Evolutionary conservation across 1,140 invertebrate species (phyloP), one percentile per base, ranked within the genome.

Genomic region (Reticulitermes speratus): DNA sequence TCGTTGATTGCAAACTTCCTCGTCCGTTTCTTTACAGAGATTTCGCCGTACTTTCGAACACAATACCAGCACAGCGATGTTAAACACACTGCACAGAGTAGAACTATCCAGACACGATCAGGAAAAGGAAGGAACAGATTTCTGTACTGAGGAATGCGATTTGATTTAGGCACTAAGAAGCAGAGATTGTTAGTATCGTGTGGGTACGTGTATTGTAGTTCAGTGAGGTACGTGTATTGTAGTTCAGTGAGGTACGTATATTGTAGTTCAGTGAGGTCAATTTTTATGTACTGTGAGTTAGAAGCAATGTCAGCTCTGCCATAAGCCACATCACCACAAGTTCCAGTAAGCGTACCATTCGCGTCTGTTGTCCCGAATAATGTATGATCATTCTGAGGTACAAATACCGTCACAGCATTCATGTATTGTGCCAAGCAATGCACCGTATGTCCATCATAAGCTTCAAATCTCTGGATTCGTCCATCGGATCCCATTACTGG

Each of bases 81-180:
- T 0, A 90, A n/a, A 11, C 88, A 38, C 9, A 88, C 87, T 0
- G 88, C 87, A 5, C 87, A 44, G 0, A 89, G 32, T 3, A 91
- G 81, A 44, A 88, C 87, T 1, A 88, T 44, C 91, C 91, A 92
- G 21, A 91, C 87, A 0, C 86, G 86, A 0, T 87, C 84, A 32
- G 89, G 86, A 82, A 92, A 92, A 81, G 90, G 89, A n/a, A 89
- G 86, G 88, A 90, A 91, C 14, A 91, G 89, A 11, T 89, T 87
- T 45, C 90, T 87, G 90, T 91, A 91, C 83, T 90, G 88, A 3
- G 91, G 91, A 86, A 92, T 90, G 48, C 88, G 88, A 8, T 84
- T 23, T 21, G 91, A 88, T 87, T 91, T 91, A 0, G 90, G 90
- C 2, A 90, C 90, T 7, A 91, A 86, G 11, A 92, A 87, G 88